Base-by-base conservation (phyloP, 2,888 invertebrate genomes). In the Ferrisia virgata region DNA sequence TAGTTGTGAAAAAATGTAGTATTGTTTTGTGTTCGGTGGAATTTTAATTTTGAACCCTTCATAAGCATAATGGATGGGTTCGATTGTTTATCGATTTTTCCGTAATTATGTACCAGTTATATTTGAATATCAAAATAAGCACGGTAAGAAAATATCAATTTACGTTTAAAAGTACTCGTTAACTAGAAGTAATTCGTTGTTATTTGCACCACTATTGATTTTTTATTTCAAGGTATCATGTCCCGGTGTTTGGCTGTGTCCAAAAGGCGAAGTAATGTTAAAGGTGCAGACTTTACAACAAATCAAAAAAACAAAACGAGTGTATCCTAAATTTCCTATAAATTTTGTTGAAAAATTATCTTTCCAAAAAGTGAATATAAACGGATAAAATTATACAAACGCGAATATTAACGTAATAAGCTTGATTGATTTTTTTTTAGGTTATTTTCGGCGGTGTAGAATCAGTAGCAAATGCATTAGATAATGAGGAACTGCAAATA, bases 211-310 rank as follows among this genome's bases (percentile, higher is more conserved):
- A 6, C 4, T 53, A n/a, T n/a, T n/a, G 4, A n/a, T 53, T 53
- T 9, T 15, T 6, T 11, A 86, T 40, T 11, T 11, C 9, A 40
- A 94, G 93, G 91, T 95, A 36, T 92, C 94, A 85, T 95, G 95
- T 88, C 95, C 95, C n/a, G 95, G 95, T 40, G 95, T 95, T 15
- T 95, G 94, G 94, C 89, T 95, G 39, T 94, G 94, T 87, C 93
- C 94, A 85, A 93, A 93, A 88, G 95, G 95, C n/a, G 92, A 92
- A 87, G 91, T 94, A 9, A 93, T 93, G 8, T 89, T 95, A 33
- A 92, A 92, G 86, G 90, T 95, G 47, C 92, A 91, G 86, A 90
- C 93, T 82, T 90, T 95, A 76, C 93, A 93, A 64, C 92, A 92
- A 40, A 92, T 91, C 86, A 91, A 92, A 86, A 92, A 93, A 88